These are phyloP conservation scores for Imbricaverruca yamaguchii DNA, from an alignment of 2,888 invertebrate species.

Conservation along the genomic window DNA sequence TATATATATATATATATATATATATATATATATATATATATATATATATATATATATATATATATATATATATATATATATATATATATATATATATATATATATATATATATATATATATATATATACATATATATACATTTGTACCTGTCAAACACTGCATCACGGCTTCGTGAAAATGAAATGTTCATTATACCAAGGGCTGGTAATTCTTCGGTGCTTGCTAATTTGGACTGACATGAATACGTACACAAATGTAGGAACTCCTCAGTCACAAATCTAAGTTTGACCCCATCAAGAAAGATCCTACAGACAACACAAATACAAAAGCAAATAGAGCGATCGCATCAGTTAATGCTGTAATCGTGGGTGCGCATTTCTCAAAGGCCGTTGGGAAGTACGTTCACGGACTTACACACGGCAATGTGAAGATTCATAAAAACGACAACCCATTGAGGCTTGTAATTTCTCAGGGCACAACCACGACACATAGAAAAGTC, in stretches of 20 bases:
- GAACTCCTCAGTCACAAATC: not conserved
- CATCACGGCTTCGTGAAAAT: not conserved
- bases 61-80: too few relatives aligned
- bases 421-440: not conserved
- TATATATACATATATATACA: too few relatives aligned
- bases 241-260: not conserved
- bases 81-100: too few relatives aligned
- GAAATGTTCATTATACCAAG: not conserved
- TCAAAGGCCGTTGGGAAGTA: not conserved
- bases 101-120: too few relatives aligned
- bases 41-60: too few relatives aligned
- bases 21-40: too few relatives aligned
- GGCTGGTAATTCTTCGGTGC: not conserved
- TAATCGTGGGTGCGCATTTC: not conserved
- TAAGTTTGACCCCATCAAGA: not conserved
- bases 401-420: not conserved
- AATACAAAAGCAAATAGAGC: not conserved
- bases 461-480: not conserved
- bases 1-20: too few relatives aligned
- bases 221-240: not conserved
- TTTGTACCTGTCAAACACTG: too few relatives aligned
- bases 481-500: not conserved
- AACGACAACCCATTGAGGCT: not conserved
- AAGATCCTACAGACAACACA: not conserved
- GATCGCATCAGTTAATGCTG: not conserved